Evolutionary conservation across 2,113 vertebrate genomes (phyloP), one percentile per base, ranked within the genome.

Genomic region (Castor canadensis): DNA sequence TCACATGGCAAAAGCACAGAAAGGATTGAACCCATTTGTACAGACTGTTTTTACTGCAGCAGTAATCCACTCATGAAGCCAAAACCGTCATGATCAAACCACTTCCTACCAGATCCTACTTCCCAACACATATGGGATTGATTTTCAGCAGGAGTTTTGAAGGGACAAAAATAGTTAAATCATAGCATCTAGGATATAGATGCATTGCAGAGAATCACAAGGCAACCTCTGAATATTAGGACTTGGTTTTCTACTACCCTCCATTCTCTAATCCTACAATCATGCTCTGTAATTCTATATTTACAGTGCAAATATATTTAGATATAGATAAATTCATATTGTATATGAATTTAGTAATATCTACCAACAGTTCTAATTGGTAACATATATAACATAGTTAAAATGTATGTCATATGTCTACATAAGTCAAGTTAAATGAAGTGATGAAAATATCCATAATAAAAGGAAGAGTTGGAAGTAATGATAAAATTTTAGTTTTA

Each of bases 391-490:
- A 71, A 12, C 24, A 79, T 35, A 81, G 38, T 64, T 73, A 75
- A 80, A 82, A 64, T 73, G 4, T 12, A 30, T 32, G 66, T 4
- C 35, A 22, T 66, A 16, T 72, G 1, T 83, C 64, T 86, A 49
- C 28, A 19, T 69, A 92, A 90, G 6, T 52, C 64, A 80, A 38
- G 9, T 87, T 75, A 87, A 95, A 91, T 47, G 47, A 94, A n/a
- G 16, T 75, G 40, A 87, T 20, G 24, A 75, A 95, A 80, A 60
- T 5, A 35, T 80, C 7, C 52, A 16, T 87, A 94, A 94, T 90
- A 90, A 49, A 83, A 84, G 77, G 28, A 75, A 81, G 35, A 69
- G 79, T 58, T 22, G 22, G 49, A 22, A 80, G 2, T 66, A 77
- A 58, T 81, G 11, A 15, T 87, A 43, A 84, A 20, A 58, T 72